Conservation (phyloP, 2,113 vertebrate genomes). For the Baryphthengus martii region DNA sequence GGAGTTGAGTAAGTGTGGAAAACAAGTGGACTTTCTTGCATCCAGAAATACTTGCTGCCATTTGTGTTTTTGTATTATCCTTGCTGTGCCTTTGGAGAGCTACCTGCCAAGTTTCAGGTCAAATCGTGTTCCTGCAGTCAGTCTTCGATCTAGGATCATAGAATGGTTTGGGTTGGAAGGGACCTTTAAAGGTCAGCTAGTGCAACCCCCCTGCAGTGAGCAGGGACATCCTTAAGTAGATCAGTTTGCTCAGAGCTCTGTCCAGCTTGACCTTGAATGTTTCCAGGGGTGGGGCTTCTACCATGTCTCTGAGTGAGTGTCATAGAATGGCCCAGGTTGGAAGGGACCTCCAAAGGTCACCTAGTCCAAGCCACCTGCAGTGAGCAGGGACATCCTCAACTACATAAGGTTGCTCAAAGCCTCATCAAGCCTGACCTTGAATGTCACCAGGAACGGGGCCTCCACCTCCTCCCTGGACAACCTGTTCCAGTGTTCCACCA, state of each 20-base stretch:
- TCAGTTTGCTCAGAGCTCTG: not conserved
- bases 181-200: not conserved
- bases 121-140: not conserved
- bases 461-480: no score
- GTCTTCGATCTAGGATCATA: accelerated
- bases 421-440: no score
- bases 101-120: not conserved
- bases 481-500: no score
- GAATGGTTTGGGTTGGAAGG: not conserved
- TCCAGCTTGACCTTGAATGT: not conserved
- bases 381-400: no score
- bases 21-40: not conserved
- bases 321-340: no score
- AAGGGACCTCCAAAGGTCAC: no score
- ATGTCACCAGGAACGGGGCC: no score
- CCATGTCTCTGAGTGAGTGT: not conserved
- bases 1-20: not conserved
- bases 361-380: no score
- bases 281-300: not conserved
- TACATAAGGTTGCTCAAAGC: no score
- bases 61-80: not conserved
- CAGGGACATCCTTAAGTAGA: not conserved
- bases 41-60: not conserved
- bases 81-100: not conserved
- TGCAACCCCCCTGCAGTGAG: not conserved